Evolutionary conservation across 2,797 vertebrate species (phyloP).

Genomic region (Acanthopagrus latus): DNA sequence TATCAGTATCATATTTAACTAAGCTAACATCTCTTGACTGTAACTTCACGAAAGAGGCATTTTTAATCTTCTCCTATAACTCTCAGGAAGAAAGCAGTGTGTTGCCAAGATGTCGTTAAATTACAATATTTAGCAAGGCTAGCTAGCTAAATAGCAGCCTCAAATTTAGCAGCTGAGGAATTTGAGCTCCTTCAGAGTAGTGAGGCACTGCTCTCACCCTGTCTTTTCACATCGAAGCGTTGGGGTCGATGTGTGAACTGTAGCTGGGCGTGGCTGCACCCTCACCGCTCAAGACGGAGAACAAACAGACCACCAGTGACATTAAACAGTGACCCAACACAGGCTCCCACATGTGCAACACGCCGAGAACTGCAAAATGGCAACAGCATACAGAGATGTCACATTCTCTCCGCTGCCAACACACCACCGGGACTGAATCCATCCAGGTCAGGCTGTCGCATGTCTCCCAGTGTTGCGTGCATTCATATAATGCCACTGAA

Average conservation of each 20-base stretch:
- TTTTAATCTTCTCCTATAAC: background rate
- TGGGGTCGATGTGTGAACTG: conserved; percentile 14
- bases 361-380: background rate
- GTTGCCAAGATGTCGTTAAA: too few relatives aligned
- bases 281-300: conserved; percentile 61
- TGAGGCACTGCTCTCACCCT: background rate
- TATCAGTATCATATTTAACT: background rate
- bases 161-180: background rate
- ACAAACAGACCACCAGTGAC: conserved; percentile 50
- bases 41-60: background rate
- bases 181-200: background rate
- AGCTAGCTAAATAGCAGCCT: conserved; percentile 1
- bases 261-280: conserved; percentile 34
- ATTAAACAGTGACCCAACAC: conserved; percentile 58
- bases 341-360: conserved; percentile 20
- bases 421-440: background rate
- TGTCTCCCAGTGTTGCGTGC: background rate
- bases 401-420: background rate
- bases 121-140: background rate
- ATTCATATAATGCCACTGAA: conserved; percentile 4
- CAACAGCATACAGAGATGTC: background rate
- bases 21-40: background rate
- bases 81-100: background rate
- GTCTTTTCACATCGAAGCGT: background rate
- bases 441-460: background rate